phyloP scores from a whole-genome alignment of 2,113 vertebrate species.

The Apodemus speciosus region DNA sequence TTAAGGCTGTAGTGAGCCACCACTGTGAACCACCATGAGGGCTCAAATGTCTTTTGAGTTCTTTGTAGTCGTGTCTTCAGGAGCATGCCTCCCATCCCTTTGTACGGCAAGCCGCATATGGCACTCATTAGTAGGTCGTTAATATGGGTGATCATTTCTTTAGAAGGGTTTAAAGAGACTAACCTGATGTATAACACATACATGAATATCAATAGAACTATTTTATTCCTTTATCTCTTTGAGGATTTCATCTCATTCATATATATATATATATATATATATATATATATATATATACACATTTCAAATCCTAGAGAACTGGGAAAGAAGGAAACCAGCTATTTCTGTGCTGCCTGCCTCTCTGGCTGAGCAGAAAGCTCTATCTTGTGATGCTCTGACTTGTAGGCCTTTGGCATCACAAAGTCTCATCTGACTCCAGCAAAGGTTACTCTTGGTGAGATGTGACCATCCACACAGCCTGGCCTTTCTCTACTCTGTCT shows the following conservation, averaged over 20 bases:
- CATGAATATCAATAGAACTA: accelerated
- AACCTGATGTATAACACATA: background rate
- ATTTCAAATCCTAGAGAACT: background rate
- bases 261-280: too few species aligned
- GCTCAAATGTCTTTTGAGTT: background rate
- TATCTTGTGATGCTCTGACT: accelerated
- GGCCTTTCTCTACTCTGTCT: accelerated
- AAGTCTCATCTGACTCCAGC: background rate
- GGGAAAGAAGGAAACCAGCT: too few species aligned
- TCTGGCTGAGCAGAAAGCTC: background rate
- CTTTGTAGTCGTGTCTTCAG: accelerated
- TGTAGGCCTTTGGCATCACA: background rate
- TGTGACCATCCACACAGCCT: accelerated
- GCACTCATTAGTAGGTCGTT: background rate
- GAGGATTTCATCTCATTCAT: background rate
- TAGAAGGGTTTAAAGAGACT: background rate
- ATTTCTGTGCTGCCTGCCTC: background rate
- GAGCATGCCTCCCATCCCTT: background rate
- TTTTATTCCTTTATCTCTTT: background rate
- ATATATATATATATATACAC: too few species aligned
- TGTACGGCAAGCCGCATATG: accelerated
- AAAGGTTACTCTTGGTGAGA: background rate
- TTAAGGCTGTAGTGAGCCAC: background rate
- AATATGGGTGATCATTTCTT: background rate
- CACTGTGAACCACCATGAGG: background rate